phyloP scores from a whole-genome alignment of 2,113 vertebrate genomes.

The Okapia johnstoni region DNA sequence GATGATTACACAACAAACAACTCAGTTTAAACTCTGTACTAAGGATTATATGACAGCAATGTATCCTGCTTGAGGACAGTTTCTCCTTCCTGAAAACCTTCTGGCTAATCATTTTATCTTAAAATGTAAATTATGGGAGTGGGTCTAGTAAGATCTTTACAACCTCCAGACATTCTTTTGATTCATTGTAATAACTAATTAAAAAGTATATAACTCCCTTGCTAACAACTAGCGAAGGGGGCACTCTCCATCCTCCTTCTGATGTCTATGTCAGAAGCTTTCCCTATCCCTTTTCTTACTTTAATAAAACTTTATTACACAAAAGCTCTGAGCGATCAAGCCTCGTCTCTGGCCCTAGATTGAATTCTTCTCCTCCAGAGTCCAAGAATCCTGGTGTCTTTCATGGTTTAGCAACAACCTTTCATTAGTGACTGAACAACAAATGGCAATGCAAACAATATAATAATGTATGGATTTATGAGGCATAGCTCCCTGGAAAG shows the following conservation, averaged over 20 bases:
- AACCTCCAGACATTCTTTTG: background rate
- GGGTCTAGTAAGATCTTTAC: background rate
- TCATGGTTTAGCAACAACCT: background rate
- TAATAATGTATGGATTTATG: background rate
- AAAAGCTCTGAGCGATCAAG: background rate
- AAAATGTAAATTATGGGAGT: background rate
- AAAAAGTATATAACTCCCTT: background rate
- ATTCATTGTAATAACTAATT: background rate
- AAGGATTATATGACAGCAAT: background rate
- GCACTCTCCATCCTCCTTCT: background rate
- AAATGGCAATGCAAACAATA: background rate
- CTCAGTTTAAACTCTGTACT: background rate
- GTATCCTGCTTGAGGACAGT: background rate
- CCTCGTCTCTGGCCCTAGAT: background rate
- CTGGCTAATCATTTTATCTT: background rate
- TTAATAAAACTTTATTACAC: background rate
- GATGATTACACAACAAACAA: background rate
- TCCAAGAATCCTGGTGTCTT: background rate
- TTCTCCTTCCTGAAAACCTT: background rate
- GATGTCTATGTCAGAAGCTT: background rate
- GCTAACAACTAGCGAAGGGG: background rate
- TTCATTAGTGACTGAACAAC: background rate
- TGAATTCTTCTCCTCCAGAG: background rate
- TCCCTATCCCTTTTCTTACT: background rate
- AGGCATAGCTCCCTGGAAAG: background rate